Evolutionary conservation across 2,888 invertebrate species (phyloP).

Genomic region (Campoplex nolae): DNA sequence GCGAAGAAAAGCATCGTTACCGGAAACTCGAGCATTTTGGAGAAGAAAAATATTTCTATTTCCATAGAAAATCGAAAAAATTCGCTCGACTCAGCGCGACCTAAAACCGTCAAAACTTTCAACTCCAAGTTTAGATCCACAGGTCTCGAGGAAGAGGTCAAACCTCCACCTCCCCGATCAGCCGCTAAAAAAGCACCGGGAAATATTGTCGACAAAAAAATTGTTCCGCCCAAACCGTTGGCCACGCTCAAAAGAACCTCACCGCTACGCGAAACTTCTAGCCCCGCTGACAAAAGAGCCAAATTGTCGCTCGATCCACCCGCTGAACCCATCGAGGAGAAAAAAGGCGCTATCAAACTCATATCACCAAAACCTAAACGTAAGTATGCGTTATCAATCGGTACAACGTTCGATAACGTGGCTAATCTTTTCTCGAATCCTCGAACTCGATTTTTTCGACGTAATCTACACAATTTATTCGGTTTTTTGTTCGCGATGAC

Average conservation of each 20-base stretch:
- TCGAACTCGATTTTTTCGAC: constrained; percentile 4
- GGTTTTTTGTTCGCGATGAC: background rate
- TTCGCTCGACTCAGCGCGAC: constrained; percentile 88
- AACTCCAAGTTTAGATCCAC: constrained; percentile 96
- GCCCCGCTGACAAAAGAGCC: constrained; percentile 91
- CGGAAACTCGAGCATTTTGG: constrained; percentile 72
- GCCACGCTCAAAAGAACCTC: constrained; percentile 85
- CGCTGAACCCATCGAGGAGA: constrained; percentile 85
- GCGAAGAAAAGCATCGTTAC: constrained; percentile 81
- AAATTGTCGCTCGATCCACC: constrained; percentile 85
- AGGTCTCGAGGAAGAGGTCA: constrained; percentile 94
- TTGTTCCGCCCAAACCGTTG: constrained; percentile 83
- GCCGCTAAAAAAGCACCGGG: constrained; percentile 87
- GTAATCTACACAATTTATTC: background rate
- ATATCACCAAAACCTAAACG: constrained; percentile 96
- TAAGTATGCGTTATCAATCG: constrained; percentile 87
- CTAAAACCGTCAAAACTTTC: constrained; percentile 96
- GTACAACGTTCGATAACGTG: constrained; percentile 7
- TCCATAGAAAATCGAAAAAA: constrained; percentile 92
- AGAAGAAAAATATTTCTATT: constrained; percentile 91
- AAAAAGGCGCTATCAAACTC: constrained; percentile 93
- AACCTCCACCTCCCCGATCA: constrained; percentile 93
- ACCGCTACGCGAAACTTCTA: constrained; percentile 80
- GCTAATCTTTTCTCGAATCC: constrained; percentile 1
- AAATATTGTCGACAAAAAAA: constrained; percentile 77